A percentile compares a stretch with the other conserved stretches of the same genome.
phyloP scores from a whole-genome alignment of 2,113 vertebrate genomes.

The Bubo bubo region DNA sequence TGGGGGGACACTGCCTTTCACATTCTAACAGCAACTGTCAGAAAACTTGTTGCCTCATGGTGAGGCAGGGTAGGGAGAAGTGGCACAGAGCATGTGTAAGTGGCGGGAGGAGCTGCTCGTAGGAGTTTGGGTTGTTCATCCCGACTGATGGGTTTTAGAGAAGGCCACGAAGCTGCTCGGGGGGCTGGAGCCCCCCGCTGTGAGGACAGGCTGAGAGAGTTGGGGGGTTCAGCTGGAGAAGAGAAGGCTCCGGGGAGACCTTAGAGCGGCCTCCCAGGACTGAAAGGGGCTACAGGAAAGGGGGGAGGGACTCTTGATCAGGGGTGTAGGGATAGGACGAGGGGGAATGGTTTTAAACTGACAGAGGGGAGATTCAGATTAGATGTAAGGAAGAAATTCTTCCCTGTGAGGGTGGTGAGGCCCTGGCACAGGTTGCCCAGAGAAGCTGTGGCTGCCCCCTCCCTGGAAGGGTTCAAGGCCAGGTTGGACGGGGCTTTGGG shows the following conservation, averaged over 20 bases:
- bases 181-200: neutral
- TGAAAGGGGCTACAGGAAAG: neutral
- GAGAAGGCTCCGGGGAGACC: neutral
- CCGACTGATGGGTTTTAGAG: neutral
- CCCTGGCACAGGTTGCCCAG: neutral
- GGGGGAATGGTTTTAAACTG: neutral
- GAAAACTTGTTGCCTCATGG: neutral
- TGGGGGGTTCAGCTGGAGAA: neutral
- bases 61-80: neutral
- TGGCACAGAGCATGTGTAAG: neutral
- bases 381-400: neutral
- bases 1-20: rapidly evolving
- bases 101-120: neutral
- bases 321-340: rapidly evolving
- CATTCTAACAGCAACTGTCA: neutral
- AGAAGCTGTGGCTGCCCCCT: neutral
- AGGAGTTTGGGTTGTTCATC: neutral
- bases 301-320: rapidly evolving
- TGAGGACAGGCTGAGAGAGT: neutral
- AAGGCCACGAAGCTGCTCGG: neutral
- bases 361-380: rapidly evolving
- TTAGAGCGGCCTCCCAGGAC: rapidly evolving
- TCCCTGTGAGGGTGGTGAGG: rapidly evolving
- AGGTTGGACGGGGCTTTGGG: rapidly evolving
- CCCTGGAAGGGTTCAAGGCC: neutral